Base-by-base conservation (phyloP, 2,113 vertebrate genomes). In the Gallinago undulata region DNA sequence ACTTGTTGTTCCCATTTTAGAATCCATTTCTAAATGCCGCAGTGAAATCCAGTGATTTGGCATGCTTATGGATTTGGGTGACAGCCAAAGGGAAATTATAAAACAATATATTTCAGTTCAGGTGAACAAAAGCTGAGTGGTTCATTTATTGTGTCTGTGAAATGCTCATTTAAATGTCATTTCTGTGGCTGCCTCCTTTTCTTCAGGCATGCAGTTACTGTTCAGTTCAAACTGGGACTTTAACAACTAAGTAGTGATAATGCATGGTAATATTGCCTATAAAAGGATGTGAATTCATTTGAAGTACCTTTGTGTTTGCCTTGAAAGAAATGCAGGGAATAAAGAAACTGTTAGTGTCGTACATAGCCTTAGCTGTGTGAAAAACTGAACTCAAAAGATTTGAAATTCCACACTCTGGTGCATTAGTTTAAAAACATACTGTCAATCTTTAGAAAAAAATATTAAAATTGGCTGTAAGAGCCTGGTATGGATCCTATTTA, bases 191-290 rank as follows among this genome's bases (percentile, higher is more conserved):
- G 53, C 6, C 47, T 81, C 72, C 67, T 63, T 79, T 73, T n/a
- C 68, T 48, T 64, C 37, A 37, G 48, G 37, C 68, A 62, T 4
- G 5, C 7, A 6, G 31, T 7, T 69, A 19, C 55, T 68, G 27
- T 64, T 84, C 63, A 35, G 55, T 28, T 72, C 76, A 69, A 63
- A 31, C 11, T 63, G 74, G 62, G 55, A 24, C 16, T 8, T 39
- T 68, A 55, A 51, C 21, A 4, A 30, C 30, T 66, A 23, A 47
- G 28, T 22, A 80, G 57, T 9, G 35, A 43, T 16, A 64, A 86
- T 10, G 6, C 0, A 1, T 31, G 33, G 19, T 33, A 48, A 30
- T 48, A 6, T 6, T 77, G 27, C 8, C 45, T n/a, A 2, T 57
- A 37, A 70, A 80, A 80, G 16, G 21, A 47, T 41, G 9, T 56